Base-by-base conservation (phyloP, 1,140 invertebrate species). In the Nomia melanderi region DNA sequence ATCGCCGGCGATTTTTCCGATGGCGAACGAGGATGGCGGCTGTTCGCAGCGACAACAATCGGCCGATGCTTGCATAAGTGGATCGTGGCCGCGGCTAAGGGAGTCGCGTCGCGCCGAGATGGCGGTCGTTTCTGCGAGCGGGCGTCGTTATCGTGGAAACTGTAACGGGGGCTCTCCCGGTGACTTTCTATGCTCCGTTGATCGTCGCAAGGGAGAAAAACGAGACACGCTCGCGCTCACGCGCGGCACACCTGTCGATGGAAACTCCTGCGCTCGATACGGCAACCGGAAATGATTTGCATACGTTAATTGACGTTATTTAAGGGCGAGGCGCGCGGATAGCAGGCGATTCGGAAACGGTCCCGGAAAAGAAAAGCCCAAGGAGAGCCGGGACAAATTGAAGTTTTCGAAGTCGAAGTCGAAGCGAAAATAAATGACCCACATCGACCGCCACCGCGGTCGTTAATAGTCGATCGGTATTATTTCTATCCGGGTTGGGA, bases 191-290 rank as follows among this genome's bases (percentile, higher is more conserved):
- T 23, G 70, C n/a, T 77, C n/a, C 33, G 6, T 65, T 31, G 59
- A 73, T 62, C 60, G 29, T n/a, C 0, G 53, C 36, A 23, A 1
- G 44, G 23, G 39, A 29, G 3, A 4, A n/a, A n/a, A 20, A 66
- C 5, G 14, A 20, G 41, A 36, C n/a, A n/a, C n/a, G n/a, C n/a
- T n/a, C n/a, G n/a, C n/a, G n/a, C n/a, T n/a, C n/a, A n/a, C 12
- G 44, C 41, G 39, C n/a, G 59, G 50, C 25, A 54, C 72, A 44
- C 65, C 60, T 73, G 71, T 73, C 71, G 25, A 36, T 53, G 71
- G 12, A 14, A 41, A 64, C 54, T 53, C 31, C 60, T 17, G 12
- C 7, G 60, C n/a, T 17, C 17, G 31, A 31, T 54, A 14, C 17
- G 36, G 25, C 25, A n/a, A 54, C 33, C 25, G 12, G 33, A 36